These are phyloP conservation scores for Nibea albiflora DNA, from an alignment of 2,113 vertebrate species.

Conservation along the genomic window DNA sequence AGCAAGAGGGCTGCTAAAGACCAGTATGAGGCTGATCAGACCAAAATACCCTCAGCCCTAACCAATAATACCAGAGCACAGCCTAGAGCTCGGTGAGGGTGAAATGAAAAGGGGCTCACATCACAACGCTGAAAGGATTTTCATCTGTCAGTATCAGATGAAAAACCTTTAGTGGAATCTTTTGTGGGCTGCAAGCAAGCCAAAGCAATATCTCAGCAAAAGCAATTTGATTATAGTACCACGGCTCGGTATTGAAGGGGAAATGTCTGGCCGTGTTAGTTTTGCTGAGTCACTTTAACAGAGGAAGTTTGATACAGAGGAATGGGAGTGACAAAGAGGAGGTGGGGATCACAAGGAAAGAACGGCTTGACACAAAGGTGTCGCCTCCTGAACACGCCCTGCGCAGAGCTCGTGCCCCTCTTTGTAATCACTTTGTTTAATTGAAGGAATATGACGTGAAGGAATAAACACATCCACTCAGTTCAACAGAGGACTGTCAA, in stretches of 20 bases:
- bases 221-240: conserved; percentile 63
- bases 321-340: conserved; percentile 51
- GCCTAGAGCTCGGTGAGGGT: conserved; percentile 46
- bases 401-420: background rate
- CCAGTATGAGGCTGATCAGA: conserved; percentile 58
- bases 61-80: conserved; percentile 56
- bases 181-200: conserved; percentile 65
- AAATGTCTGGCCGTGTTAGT: conserved; percentile 36
- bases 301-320: conserved; percentile 54
- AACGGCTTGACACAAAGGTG: conserved; percentile 24
- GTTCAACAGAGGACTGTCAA: background rate
- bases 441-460: background rate
- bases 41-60: conserved; percentile 57
- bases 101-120: conserved; percentile 71
- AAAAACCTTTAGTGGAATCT: conserved; percentile 66
- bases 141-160: conserved; percentile 68
- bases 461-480: background rate
- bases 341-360: conserved; percentile 24
- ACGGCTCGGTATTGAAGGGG: conserved; percentile 37
- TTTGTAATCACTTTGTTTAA: conserved; percentile 18
- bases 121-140: conserved; percentile 62
- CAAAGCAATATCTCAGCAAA: conserved; percentile 71
- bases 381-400: conserved; percentile 6
- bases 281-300: conserved; percentile 69
- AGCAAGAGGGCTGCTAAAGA: conserved; percentile 53